Conservation (phyloP, 2,797 vertebrate species). For the Scyliorhinus canicula region DNA sequence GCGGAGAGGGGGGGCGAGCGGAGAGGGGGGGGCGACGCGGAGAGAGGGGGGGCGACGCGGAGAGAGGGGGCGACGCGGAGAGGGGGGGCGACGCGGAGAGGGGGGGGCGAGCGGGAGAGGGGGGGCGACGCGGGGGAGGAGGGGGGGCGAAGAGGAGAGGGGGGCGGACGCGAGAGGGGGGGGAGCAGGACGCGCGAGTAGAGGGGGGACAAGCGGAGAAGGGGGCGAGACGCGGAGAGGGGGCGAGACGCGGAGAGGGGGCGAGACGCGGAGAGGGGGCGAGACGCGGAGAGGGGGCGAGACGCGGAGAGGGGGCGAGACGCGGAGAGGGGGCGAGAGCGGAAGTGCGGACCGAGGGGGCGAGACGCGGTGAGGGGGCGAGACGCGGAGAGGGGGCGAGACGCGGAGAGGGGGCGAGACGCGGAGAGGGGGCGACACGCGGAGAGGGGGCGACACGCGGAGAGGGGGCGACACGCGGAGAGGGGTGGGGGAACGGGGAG, state of each 20-base stretch:
- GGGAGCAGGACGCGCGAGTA: no score
- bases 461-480: background rate
- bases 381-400: no score
- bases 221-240: no score
- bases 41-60: background rate
- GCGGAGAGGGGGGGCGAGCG: no score
- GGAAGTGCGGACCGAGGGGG: no score
- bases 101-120: background rate
- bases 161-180: no score
- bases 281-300: fast-evolving
- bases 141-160: background rate
- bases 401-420: no score
- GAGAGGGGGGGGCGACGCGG: background rate
- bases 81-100: background rate
- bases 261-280: background rate
- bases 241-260: background rate
- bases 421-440: no score
- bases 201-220: no score
- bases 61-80: no score
- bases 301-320: background rate
- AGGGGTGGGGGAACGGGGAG: background rate
- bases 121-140: background rate
- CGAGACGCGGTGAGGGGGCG: background rate
- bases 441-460: no score
- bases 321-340: fast-evolving